phyloP scores from a whole-genome alignment of 2,797 vertebrate genomes.

The Erethizon dorsatum region DNA sequence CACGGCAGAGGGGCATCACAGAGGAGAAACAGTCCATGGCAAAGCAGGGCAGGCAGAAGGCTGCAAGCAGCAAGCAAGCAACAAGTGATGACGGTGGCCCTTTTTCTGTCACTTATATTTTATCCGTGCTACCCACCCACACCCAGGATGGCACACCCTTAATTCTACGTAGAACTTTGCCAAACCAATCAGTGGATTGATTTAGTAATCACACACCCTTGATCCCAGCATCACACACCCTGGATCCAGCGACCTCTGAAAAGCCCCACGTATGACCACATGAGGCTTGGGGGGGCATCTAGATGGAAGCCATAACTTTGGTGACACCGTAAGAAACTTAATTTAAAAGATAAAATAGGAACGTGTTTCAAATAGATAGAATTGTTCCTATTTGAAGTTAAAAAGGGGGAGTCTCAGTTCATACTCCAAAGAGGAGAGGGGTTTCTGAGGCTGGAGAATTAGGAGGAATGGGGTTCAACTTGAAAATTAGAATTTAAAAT shows the following conservation, averaged over 20 bases:
- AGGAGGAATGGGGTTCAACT: not conserved
- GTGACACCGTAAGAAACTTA: not conserved
- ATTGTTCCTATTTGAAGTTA: not conserved
- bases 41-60: not conserved
- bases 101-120: not conserved
- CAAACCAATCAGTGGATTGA: not conserved
- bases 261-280: not conserved
- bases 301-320: not conserved
- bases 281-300: not conserved
- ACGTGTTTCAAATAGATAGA: constrained; percentile 11
- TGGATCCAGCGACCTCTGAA: not conserved
- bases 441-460: not conserved
- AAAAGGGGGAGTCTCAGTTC: not conserved
- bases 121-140: not conserved
- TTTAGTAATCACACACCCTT: not conserved
- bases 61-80: not conserved
- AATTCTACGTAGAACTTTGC: not conserved
- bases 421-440: not conserved
- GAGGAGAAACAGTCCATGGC: not conserved
- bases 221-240: not conserved
- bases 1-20: not conserved
- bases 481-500: constrained; percentile 1
- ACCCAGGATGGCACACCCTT: not conserved
- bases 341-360: constrained; percentile 8
- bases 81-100: not conserved